A percentile compares a stretch with the other conserved stretches of the same genome.
Evolutionary conservation across 2,113 vertebrate species (phyloP).

Genomic region (Elaphurus davidianus): DNA sequence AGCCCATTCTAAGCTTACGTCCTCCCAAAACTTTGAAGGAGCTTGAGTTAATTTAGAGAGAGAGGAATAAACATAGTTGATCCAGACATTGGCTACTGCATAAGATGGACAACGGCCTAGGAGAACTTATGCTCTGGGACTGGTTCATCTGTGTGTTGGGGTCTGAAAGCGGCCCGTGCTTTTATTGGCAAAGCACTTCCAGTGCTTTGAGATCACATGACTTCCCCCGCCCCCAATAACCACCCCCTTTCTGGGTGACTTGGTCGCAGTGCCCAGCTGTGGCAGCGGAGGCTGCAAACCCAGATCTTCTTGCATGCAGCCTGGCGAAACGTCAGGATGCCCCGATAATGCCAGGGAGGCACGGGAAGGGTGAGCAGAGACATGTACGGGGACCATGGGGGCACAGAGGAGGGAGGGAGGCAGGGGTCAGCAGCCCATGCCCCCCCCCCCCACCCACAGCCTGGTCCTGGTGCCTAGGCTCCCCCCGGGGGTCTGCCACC

Average conservation of each 20-base stretch:
- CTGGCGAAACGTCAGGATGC: background rate
- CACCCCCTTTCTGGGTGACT: background rate
- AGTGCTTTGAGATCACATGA: background rate
- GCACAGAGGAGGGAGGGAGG: background rate
- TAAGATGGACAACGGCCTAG: rapidly evolving
- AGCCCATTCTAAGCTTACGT: background rate
- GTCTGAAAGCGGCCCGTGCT: rapidly evolving
- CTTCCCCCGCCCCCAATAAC: background rate
- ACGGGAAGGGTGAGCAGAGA: rapidly evolving
- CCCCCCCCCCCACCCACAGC: rapidly evolving
- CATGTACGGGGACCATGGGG: rapidly evolving
- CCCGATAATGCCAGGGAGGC: background rate
- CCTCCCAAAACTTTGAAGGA: background rate
- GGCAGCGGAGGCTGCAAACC: background rate
- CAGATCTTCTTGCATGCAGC: background rate
- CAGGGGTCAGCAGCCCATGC: background rate
- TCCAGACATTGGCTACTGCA: rapidly evolving
- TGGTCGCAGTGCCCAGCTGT: background rate
- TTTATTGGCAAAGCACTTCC: background rate
- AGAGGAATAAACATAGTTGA: background rate
- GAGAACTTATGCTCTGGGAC: rapidly evolving
- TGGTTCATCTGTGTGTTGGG: rapidly evolving
- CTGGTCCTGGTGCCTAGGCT: rapidly evolving
- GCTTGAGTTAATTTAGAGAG: background rate
- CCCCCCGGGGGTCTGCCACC: rapidly evolving